A percentile compares a stretch with the other conserved stretches of the same genome.
Evolutionary conservation across 35 echinoderm and acorn worm species (phyloP).

Genomic region (Anneissia japonica): DNA sequence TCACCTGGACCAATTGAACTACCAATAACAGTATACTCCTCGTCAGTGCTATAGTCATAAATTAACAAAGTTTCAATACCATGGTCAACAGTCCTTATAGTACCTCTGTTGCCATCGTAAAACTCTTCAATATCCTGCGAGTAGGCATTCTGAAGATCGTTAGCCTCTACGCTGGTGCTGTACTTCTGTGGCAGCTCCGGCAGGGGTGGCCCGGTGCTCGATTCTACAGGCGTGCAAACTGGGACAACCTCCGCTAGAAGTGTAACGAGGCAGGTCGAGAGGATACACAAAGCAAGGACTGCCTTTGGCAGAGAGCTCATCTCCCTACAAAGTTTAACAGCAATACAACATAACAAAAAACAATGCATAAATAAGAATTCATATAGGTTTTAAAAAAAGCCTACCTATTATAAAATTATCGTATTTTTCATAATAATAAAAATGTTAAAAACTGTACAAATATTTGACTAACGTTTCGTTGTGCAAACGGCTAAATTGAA

Average conservation of each 20-base stretch:
- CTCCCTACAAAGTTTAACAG: too few species aligned
- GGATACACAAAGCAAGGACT: background rate
- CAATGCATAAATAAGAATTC: too few species aligned
- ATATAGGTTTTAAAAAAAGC: too few species aligned
- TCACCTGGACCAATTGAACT: background rate
- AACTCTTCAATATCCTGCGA: background rate
- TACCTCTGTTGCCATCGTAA: background rate
- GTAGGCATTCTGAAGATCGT: background rate
- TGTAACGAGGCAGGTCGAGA: background rate
- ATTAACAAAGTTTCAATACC: background rate
- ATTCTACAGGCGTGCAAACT: background rate
- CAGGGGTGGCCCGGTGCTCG: background rate
- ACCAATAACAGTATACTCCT: background rate
- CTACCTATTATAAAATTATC: too few species aligned
- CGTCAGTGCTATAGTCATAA: background rate
- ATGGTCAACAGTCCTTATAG: background rate
- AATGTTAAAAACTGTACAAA: too few species aligned
- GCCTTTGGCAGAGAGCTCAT: too few species aligned
- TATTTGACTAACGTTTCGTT: too few species aligned
- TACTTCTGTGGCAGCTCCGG: background rate
- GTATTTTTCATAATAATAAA: too few species aligned
- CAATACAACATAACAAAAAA: too few species aligned
- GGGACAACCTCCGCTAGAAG: background rate
- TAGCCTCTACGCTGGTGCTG: background rate
- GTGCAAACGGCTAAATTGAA: too few species aligned